Conservation (phyloP, 2,113 vertebrate species). For the Bucco capensis region DNA sequence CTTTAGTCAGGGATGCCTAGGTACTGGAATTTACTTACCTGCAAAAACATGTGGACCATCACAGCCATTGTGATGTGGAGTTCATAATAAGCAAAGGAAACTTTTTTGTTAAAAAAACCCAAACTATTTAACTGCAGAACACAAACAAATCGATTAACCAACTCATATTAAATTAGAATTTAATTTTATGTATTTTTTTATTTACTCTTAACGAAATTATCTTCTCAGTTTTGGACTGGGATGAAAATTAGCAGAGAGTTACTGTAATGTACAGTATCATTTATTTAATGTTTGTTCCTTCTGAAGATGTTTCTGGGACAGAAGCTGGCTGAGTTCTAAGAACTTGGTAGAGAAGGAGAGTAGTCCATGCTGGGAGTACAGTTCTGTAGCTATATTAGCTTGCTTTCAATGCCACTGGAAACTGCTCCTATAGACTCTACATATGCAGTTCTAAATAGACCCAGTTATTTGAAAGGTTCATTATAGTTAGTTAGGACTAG, state of each 20-base stretch:
- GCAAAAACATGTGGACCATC: not conserved
- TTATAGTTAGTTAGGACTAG: not conserved
- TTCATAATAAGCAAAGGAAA: not conserved
- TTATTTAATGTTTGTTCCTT: not conserved
- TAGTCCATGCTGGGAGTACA: not conserved
- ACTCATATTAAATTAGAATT: not conserved
- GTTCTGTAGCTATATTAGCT: not conserved
- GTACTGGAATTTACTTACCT: not conserved
- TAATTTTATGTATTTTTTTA: not conserved
- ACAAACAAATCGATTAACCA: not conserved
- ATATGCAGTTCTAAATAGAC: not conserved
- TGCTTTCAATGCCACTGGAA: not conserved
- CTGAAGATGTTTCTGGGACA: not conserved
- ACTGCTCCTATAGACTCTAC: not conserved
- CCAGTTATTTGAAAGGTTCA: not conserved
- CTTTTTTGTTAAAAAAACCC: not conserved
- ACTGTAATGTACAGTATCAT: not conserved
- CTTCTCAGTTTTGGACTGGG: not conserved
- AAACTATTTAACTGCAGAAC: not conserved
- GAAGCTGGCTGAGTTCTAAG: not conserved
- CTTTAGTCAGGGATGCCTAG: not conserved
- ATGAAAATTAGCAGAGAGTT: not conserved
- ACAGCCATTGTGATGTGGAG: not conserved
- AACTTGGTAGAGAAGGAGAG: not conserved
- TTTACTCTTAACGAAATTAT: not conserved